Evolutionary conservation across 2,113 vertebrate species (phyloP).

Genomic region (Pristiophorus japonicus): DNA sequence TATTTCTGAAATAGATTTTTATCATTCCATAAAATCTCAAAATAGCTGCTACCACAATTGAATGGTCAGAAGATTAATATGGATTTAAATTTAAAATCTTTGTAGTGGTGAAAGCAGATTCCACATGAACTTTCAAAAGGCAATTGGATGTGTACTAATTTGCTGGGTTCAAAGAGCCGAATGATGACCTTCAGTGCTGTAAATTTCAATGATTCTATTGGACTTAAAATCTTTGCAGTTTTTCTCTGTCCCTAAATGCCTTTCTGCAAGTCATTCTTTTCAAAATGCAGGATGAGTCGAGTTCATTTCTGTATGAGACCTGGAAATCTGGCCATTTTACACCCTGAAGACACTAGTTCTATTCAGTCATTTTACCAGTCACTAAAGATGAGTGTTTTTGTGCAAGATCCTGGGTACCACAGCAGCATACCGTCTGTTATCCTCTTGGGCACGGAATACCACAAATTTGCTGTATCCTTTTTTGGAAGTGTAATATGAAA

Average conservation of each 20-base stretch:
- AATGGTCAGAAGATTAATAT: not conserved
- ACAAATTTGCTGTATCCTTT: conserved; percentile 33
- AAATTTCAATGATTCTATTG: not conserved
- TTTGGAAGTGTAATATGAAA: conserved; percentile 25
- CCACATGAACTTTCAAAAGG: not conserved
- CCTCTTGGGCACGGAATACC: conserved; percentile 23
- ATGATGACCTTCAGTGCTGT: not conserved
- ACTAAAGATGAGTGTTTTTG: not conserved
- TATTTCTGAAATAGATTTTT: not conserved
- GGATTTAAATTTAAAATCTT: not conserved
- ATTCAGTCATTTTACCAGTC: not conserved
- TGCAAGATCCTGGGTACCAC: not conserved
- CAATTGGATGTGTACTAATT: not conserved
- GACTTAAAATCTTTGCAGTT: not conserved
- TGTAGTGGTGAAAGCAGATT: not conserved
- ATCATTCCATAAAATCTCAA: not conserved
- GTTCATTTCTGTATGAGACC: not conserved
- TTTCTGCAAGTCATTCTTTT: not conserved
- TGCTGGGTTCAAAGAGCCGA: not conserved
- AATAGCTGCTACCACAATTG: not conserved
- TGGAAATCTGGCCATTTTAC: not conserved
- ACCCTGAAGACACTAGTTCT: not conserved
- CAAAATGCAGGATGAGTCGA: not conserved
- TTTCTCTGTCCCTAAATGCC: not conserved
- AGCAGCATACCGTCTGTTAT: not conserved